phyloP scores from a whole-genome alignment of 2,113 vertebrate species.

The Oncorhynchus mykiss region DNA sequence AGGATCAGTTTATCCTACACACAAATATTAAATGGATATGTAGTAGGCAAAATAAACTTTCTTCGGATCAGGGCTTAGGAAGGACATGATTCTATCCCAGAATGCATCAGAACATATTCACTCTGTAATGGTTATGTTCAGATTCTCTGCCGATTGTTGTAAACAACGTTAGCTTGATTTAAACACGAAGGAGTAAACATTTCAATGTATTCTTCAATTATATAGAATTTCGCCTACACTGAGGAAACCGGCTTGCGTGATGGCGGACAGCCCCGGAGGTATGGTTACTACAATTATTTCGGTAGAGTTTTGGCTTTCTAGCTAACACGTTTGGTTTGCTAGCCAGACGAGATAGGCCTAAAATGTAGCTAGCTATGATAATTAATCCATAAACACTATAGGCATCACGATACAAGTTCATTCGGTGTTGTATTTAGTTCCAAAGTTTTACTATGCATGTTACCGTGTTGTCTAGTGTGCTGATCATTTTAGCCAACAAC shows the following conservation, averaged over 20 bases:
- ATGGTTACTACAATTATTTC: slow-evolving; percentile 27
- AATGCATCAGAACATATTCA: slow-evolving; percentile 5
- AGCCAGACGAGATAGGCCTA: not conserved
- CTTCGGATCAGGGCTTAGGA: not conserved
- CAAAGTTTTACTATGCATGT: no score
- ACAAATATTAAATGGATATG: not conserved
- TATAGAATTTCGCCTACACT: slow-evolving; percentile 23
- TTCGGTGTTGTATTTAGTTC: not conserved
- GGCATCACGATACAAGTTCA: not conserved
- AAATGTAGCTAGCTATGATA: not conserved
- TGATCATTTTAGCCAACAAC: no score
- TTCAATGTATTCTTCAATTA: slow-evolving; percentile 49
- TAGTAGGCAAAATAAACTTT: not conserved
- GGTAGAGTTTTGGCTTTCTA: slow-evolving; percentile 23
- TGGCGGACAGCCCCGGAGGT: slow-evolving; percentile 72
- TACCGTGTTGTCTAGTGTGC: no score
- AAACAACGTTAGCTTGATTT: not conserved
- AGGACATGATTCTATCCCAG: not conserved
- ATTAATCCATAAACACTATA: not conserved
- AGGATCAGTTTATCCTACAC: not conserved
- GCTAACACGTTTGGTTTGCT: not conserved
- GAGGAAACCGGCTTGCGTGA: slow-evolving; percentile 55
- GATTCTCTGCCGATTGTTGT: not conserved
- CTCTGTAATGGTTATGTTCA: slow-evolving; percentile 19
- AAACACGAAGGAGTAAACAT: slow-evolving; percentile 21